Evolutionary conservation across 2,113 vertebrate species (phyloP).

Genomic region (Lagopus muta): DNA sequence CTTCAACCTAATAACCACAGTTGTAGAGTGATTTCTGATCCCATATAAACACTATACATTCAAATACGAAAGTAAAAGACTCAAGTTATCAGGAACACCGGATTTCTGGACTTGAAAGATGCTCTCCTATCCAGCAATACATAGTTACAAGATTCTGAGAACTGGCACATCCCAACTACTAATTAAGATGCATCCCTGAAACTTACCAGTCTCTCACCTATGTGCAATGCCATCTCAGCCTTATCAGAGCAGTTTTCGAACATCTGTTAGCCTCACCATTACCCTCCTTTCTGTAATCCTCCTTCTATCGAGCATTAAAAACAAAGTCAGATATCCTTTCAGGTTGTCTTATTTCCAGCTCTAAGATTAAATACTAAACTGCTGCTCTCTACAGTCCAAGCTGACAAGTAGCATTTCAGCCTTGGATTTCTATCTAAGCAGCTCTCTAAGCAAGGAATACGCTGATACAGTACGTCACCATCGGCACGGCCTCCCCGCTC

Average conservation of each 20-base stretch:
- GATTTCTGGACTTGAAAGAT: background rate
- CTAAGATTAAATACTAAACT: background rate
- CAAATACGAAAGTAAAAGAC: background rate
- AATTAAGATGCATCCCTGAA: constrained; percentile 14
- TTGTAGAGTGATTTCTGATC: background rate
- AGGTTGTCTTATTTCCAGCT: background rate
- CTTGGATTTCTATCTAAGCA: background rate
- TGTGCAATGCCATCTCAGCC: background rate
- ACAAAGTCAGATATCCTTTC: background rate
- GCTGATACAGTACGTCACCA: background rate
- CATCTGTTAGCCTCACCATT: background rate
- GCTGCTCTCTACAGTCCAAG: background rate
- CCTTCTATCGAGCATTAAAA: background rate
- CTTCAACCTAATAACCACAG: background rate
- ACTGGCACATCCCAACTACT: background rate
- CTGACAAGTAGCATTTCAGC: background rate
- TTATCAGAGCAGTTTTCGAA: background rate
- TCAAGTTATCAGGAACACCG: background rate
- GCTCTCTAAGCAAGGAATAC: background rate
- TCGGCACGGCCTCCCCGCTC: background rate
- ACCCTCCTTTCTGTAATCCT: background rate
- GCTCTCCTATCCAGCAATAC: background rate
- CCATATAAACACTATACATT: background rate
- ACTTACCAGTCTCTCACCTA: background rate
- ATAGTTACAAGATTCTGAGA: background rate